Base-by-base conservation (phyloP, 2,888 invertebrate genomes). In the Lasioglossum calceatum region DNA sequence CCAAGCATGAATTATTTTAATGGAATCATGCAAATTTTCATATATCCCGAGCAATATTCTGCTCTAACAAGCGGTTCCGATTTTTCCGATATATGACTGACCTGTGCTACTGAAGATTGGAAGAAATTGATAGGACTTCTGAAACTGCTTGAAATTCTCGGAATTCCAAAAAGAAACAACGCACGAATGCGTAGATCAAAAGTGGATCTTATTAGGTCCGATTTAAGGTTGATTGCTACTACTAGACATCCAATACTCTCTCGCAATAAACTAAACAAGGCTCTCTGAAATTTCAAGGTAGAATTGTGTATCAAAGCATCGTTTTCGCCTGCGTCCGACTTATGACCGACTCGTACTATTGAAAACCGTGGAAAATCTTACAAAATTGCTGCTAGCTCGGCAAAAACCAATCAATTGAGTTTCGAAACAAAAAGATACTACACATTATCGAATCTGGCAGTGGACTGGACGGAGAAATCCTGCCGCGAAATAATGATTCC, bases 401-500 rank as follows among this genome's bases (percentile, higher is more conserved):
- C 10, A n/a, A 54, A n/a, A 54, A 3, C 54, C 23, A n/a, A 54
- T 54, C 23, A 54, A 54, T 54, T 10, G n/a, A n/a, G 23, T 1
- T 54, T 54, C 23, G 54, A 10, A n/a, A 54, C 3, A 10, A 23
- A n/a, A 23, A 10, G n/a, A 54, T 54, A n/a, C 23, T 54, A 23
- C n/a, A n/a, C 10, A n/a, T 54, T 54, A n/a, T 27, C 27, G 27
- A 61, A 27, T 61, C 27, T 67, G 36, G 36, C 36, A 36, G 19
- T 32, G 19, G 19, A 67, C 36, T 23, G 36, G 3, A 23, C 54
- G n/a, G 54, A 19, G 32, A 36, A 67, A 67, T 36, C 36, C 36
- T 2, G 8, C 47, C 19, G 81, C 47, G 42, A 44, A 82, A 61
- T 82, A 50, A 72, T 77, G 44, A n/a, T 27, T 61, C 16, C 12